Evolutionary conservation across 2,113 vertebrate species (phyloP).

Genomic region (Hippoglossus stenolepis): DNA sequence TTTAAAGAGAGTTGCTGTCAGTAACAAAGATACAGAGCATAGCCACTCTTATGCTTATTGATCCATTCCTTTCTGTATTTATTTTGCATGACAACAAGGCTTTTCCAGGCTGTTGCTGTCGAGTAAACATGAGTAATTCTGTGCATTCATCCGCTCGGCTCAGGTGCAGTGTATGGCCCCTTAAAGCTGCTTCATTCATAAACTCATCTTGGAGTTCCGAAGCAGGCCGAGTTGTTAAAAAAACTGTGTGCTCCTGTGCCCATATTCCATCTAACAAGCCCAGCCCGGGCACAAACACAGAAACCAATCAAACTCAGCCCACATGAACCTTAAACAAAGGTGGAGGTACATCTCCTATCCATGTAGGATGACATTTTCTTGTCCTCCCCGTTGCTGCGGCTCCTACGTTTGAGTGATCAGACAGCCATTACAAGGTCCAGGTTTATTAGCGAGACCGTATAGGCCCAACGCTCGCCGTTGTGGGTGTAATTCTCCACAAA

Average conservation of each 20-base stretch:
- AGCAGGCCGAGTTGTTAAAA: slow-evolving; percentile 27
- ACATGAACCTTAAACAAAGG: slow-evolving; percentile 93
- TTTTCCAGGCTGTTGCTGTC: not conserved
- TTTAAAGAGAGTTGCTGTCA: not conserved
- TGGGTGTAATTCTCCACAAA: slow-evolving; percentile 91
- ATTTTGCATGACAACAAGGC: not conserved
- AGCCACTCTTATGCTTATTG: not conserved
- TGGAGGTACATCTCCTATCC: slow-evolving; percentile 86
- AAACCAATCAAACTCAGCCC: slow-evolving; percentile 81
- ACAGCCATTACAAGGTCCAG: slow-evolving; percentile 90
- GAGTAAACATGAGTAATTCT: not conserved
- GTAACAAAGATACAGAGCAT: not conserved
- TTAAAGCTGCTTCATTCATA: slow-evolving; percentile 24
- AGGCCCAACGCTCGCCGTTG: slow-evolving; percentile 89
- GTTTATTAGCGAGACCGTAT: slow-evolving; percentile 96
- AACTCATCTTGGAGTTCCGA: slow-evolving; percentile 17
- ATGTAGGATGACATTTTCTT: slow-evolving; percentile 90
- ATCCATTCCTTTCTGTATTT: not conserved
- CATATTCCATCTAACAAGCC: slow-evolving; percentile 69
- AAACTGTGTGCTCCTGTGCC: slow-evolving; percentile 41
- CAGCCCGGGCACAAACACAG: slow-evolving; percentile 79
- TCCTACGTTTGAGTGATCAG: slow-evolving; percentile 93
- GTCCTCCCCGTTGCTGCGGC: slow-evolving; percentile 81
- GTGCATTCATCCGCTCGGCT: not conserved
- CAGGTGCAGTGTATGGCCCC: not conserved